Evolutionary conservation across 2,888 invertebrate species (phyloP), one percentile per base, ranked within the genome.

Genomic region (Platycheirus albimanus): DNA sequence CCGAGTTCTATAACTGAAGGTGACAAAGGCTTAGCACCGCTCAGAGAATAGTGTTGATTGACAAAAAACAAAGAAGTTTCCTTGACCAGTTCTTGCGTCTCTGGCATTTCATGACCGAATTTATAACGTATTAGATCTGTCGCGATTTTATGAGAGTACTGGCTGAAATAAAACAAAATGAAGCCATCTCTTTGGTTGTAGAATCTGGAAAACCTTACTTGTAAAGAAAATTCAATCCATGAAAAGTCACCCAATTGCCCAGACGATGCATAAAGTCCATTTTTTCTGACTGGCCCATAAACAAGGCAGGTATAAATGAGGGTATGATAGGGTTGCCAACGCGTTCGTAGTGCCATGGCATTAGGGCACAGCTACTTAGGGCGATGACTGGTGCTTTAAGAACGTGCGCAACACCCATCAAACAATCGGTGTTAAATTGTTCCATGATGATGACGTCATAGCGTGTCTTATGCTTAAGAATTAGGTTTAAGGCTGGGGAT

Each of bases 391-490:
- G 95, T 0, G 93, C 93, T 45, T 92, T 89, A 11, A 95, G 92
- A 85, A 93, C 92, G 86, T 94, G 92, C 0, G 93, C 93, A 28
- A 96, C 88, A 1, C 93, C 94, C 85, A 95, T 89, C 88, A 93
- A 93, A 87, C 96, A 95, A 87, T 96, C 94, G 54, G 93, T 92
- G 85, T 95, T 95, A 87, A 96, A 96, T 70, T 93, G 93, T 89
- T 96, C 95, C 63, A 93, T 91, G 0, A 96, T 88, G 6, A 95
- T 91, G 0, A 96, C 88, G 88, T 96, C 95, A 87, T 93, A 95
- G 52, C 92, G 92, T 2, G 91, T 89, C 81, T 91, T 91, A 1
- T 86, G 86, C 24, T 88, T 89, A 2, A 92, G 77, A 24, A 92
- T 88, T 74, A 89, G 86, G n/a, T 89, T 88, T 30, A 92, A 72